Percentiles rank a stretch among this genome's conserved stretches.
Conservation (phyloP, 2,113 vertebrate species). For the Lepisosteus oculatus region DNA sequence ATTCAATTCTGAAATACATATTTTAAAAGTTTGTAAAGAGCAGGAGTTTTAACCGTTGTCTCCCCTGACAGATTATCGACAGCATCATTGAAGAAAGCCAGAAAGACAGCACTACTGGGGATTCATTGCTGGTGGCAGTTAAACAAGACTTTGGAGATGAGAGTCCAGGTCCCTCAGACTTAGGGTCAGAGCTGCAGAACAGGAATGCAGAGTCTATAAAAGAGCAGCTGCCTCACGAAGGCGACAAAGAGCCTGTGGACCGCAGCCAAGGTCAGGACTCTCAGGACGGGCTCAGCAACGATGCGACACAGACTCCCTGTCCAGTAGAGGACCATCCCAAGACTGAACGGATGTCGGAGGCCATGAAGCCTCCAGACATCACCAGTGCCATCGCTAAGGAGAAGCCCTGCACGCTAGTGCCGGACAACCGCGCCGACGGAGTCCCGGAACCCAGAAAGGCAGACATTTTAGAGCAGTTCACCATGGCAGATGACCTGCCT, state of each 20-base stretch:
- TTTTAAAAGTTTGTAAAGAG: too few species aligned
- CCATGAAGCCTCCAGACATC: slow-evolving; percentile 55
- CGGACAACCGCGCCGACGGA: slow-evolving; percentile 33
- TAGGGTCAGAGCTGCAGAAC: slow-evolving; percentile 46
- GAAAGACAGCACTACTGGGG: slow-evolving; percentile 69
- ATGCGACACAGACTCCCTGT: neutral
- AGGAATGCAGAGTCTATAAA: neutral
- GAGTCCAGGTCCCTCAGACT: slow-evolving; percentile 37
- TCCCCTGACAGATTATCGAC: slow-evolving; percentile 83
- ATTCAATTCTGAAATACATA: too few species aligned
- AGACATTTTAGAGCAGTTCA: slow-evolving; percentile 66
- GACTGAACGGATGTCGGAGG: slow-evolving; percentile 33
- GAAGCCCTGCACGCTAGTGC: slow-evolving; percentile 3
- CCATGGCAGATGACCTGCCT: slow-evolving; percentile 46
- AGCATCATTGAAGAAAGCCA: slow-evolving; percentile 96
- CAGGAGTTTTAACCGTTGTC: slow-evolving; percentile 18
- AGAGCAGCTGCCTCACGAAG: slow-evolving; percentile 26
- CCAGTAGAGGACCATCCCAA: slow-evolving; percentile 29
- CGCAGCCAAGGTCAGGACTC: slow-evolving; percentile 15
- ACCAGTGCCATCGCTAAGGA: slow-evolving; percentile 54
- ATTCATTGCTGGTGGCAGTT: slow-evolving; percentile 55
- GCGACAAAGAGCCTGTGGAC: slow-evolving; percentile 28
- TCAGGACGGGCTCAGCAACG: slow-evolving; percentile 18
- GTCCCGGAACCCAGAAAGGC: slow-evolving; percentile 52
- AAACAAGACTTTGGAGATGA: slow-evolving; percentile 31